Evolutionary conservation across 2,113 vertebrate species (phyloP).

Genomic region (Caranx melampygus): DNA sequence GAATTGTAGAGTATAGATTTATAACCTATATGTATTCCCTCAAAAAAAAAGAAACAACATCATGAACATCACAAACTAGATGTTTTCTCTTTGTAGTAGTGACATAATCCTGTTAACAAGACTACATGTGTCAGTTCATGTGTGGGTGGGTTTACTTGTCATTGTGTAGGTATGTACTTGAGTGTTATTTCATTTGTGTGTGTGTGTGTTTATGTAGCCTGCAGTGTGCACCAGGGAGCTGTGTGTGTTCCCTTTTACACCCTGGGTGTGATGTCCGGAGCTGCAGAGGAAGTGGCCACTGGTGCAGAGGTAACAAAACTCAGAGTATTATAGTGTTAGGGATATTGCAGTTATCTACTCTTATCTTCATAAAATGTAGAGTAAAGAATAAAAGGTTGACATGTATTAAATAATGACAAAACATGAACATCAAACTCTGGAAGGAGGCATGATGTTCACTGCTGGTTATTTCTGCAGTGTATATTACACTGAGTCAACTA

Average conservation of each 20-base stretch:
- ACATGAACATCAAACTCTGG: not conserved
- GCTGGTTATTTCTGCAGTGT: not conserved
- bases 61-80: not conserved
- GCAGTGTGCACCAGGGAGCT: conserved; percentile 98
- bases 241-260: conserved; percentile 99
- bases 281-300: conserved; percentile 97
- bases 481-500: too few relatives aligned
- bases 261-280: conserved; percentile 98
- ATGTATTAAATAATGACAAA: too few relatives aligned
- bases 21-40: not conserved
- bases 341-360: too few relatives aligned
- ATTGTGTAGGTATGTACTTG: not conserved
- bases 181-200: conserved; percentile 10
- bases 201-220: conserved; percentile 81
- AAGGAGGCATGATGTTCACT: not conserved
- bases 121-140: not conserved
- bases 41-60: too few relatives aligned
- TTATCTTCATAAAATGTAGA: too few relatives aligned
- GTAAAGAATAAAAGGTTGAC: too few relatives aligned
- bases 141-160: not conserved
- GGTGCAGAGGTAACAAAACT: conserved; percentile 91
- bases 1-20: not conserved
- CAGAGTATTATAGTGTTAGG: not conserved
- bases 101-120: not conserved
- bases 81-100: conserved; percentile 9